A percentile compares a stretch with the other conserved stretches of the same genome.
Evolutionary conservation across 2,888 invertebrate genomes (phyloP).

Genomic region (Unio delphinus): DNA sequence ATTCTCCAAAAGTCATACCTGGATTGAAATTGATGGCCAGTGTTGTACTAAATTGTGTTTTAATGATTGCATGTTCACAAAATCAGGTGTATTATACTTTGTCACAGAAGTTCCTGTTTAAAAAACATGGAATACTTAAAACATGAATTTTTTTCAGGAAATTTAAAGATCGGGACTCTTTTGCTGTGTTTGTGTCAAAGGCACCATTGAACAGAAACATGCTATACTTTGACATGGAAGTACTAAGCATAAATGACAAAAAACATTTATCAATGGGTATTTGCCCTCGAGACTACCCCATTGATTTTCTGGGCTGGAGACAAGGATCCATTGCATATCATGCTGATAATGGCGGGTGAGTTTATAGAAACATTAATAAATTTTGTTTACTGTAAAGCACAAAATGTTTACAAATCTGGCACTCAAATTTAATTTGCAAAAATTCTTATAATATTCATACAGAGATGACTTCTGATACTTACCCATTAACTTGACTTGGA

Average conservation of each 20-base stretch:
- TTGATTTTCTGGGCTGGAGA: constrained; percentile 46
- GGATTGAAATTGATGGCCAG: too few relatives aligned
- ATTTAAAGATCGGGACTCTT: constrained; percentile 11
- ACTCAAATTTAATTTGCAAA: too few relatives aligned
- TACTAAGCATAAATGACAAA: constrained; percentile 10
- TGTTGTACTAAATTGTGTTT: too few relatives aligned
- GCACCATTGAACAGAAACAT: constrained; percentile 43
- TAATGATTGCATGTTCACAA: too few relatives aligned
- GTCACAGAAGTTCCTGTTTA: too few relatives aligned
- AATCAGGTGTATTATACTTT: too few relatives aligned
- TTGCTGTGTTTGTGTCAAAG: constrained; percentile 44
- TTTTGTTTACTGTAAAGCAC: not conserved
- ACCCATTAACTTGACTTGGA: too few relatives aligned
- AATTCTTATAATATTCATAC: too few relatives aligned
- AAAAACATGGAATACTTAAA: too few relatives aligned
- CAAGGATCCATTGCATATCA: constrained; percentile 44
- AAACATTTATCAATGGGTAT: constrained; percentile 39
- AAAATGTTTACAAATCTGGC: too few relatives aligned
- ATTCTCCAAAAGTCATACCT: too few relatives aligned
- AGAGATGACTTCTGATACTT: too few relatives aligned
- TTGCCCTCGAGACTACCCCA: constrained; percentile 23
- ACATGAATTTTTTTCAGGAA: not conserved
- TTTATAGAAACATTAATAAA: not conserved
- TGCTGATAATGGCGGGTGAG: constrained; percentile 52
- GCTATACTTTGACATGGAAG: constrained; percentile 47